Base-by-base conservation (phyloP, 2,888 invertebrate genomes). In the Ellobium chinense region DNA sequence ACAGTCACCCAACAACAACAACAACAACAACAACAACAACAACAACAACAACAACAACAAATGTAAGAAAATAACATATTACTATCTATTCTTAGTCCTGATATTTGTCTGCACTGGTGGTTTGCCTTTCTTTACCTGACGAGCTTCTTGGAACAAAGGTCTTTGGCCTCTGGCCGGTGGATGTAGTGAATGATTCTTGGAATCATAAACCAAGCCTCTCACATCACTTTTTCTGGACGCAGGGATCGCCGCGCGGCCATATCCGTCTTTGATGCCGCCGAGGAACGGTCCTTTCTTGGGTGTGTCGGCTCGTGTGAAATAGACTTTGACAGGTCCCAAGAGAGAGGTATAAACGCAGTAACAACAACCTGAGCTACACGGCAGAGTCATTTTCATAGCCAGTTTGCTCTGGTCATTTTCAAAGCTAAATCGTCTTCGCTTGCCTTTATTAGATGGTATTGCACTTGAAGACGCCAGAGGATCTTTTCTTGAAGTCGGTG, bases 271-370 rank as follows among this genome's bases (percentile, higher is more conserved):
- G n/a, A 81, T 73, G 18, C 66, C 24, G 12, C 46, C 34, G 18
- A 75, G 34, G 54, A 54, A 70, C 0, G 70, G 76, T n/a, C 34
- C 70, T 31, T 72, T 81, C 56, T 76, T 81, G 21, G 76, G 76
- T 12, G 31, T n/a, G 14, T 76, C 75, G 12, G 56, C 72, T 21
- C 54, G 69, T 29, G 75, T 78, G 60, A 83, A 54, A 34, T 76
- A 78, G 37, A 83, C 56, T 21, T 65, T 69, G 62, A 83, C 83
- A 2, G 83, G 83, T 7, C 83, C 83, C 14, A 83, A 66, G 34
- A 75, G 76, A 1, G 78, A 29, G 18, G 83, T 66, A 36, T 76
- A 83, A 24, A 81, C 81, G 39, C 83, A 83, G 73, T 78, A 76
- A 56, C 78, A 72, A 58, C 83, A 83, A 4, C 65, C 69, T 24